Evolutionary conservation across 2,797 vertebrate species (phyloP), one percentile per base, ranked within the genome.

Genomic region (Amphiprion clarkii): DNA sequence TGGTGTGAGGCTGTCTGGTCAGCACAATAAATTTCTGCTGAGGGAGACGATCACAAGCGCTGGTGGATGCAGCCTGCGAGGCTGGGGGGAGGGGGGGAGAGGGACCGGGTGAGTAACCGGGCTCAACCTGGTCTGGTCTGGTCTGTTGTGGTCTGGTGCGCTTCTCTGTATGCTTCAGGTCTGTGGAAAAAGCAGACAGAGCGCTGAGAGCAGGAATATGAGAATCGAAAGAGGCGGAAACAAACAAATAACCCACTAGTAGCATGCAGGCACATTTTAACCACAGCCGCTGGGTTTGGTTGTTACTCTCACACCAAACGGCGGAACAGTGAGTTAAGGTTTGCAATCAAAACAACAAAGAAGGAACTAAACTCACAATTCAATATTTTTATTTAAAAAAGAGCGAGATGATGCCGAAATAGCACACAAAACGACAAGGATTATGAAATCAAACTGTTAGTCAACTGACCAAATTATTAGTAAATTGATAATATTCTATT

Each of bases 1-100:
- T 87, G 88, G 90, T 94, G 94, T 95, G 82, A 81, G 59, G 60
- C 73, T 68, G 57, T 73, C 59, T 17, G 67, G 68, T 86, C 69
- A 74, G 76, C 78, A 82, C 79, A 79, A 70, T 71, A 58, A 72
- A 74, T 71, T 40, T 60, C 46, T 71, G 83, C 16, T 70, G 66
- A 83, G 57, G 49, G 65, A 65, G 71, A 76, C 39, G 21, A 80
- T 76, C 8, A 13, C 65, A 48, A 54, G 71, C 29, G 64, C 58
- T 71, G 78, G 46, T 61, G 70, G 79, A 52, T 68, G 71, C 66
- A 83, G 78, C 81, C 87, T 71, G 16, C 14, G 9, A 27, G 79
- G 84, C 68, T 80, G 64, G 5, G 64, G 72, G 66, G 40, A 13
- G 16, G 68, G 66, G 66, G 42, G n/a, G 46, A 44, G 58, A 31